Evolutionary conservation across 2,797 vertebrate genomes (phyloP).

Genomic region (Nyctalus aviator): DNA sequence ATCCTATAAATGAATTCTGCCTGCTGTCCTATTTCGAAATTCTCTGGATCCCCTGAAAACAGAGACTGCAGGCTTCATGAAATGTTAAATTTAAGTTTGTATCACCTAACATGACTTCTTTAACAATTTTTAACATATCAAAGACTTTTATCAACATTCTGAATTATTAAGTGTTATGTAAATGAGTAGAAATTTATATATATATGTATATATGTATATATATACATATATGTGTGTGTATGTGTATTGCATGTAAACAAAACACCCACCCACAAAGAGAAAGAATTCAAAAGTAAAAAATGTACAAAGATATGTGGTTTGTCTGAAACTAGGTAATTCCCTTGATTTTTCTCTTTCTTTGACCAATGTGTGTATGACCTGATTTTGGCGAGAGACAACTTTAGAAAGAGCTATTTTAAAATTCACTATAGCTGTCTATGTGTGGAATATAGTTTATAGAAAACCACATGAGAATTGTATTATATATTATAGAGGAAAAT

Average conservation of each 20-base stretch:
- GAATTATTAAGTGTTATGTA: neutral
- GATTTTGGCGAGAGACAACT: neutral
- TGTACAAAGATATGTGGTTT: neutral
- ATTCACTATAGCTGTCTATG: neutral
- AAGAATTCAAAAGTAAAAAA: neutral
- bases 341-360: neutral
- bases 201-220: neutral
- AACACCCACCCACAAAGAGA: neutral
- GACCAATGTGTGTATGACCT: neutral
- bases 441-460: neutral
- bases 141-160: neutral
- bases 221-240: too few species aligned
- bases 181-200: neutral
- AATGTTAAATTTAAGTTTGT: neutral
- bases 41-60: neutral
- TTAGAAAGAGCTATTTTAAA: slow-evolving; percentile 62
- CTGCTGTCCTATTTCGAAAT: neutral
- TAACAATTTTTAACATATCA: neutral
- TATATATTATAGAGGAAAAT: neutral
- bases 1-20: neutral
- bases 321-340: neutral
- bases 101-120: neutral
- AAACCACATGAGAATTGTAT: neutral
- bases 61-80: neutral
- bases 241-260: neutral